Percentiles rank a stretch among this genome's conserved stretches.
Evolutionary conservation across 2,797 vertebrate genomes (phyloP).

Genomic region (Alca torda): DNA sequence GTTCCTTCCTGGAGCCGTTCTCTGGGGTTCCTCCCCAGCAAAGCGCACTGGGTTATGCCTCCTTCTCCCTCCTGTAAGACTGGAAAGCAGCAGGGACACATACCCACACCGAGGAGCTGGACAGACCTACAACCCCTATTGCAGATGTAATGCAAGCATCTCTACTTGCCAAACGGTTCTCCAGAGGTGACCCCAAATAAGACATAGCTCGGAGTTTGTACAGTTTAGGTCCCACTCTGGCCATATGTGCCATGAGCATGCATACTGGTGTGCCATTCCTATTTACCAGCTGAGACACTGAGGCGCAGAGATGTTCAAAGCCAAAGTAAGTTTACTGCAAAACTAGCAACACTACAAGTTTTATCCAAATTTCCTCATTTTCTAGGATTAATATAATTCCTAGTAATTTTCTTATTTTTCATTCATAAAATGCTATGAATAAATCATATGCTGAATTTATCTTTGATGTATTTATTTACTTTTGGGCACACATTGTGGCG

Average conservation of each 20-base stretch:
- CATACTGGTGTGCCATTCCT: neutral
- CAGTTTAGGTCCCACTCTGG: neutral
- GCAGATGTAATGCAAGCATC: neutral
- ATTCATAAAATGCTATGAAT: neutral
- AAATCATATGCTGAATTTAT: neutral
- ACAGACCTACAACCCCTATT: neutral
- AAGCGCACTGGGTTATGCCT: neutral
- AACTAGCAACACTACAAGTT: neutral
- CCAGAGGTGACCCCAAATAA: neutral
- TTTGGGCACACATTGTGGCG: neutral
- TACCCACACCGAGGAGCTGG: neutral
- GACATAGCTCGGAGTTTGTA: neutral
- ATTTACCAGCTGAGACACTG: neutral
- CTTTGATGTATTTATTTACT: neutral
- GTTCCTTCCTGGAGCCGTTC: fast-evolving
- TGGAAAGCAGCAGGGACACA: neutral
- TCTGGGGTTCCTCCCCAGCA: neutral
- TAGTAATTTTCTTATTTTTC: neutral
- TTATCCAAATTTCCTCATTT: neutral
- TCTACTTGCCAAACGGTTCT: neutral
- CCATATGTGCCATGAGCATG: neutral
- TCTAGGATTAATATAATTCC: neutral
- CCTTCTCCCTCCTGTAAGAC: neutral
- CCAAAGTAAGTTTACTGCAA: neutral
- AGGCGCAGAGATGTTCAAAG: neutral